A percentile compares a stretch with the other conserved stretches of the same genome.
Conservation (phyloP, 1,140 invertebrate species). For the Ceratitis capitata region DNA sequence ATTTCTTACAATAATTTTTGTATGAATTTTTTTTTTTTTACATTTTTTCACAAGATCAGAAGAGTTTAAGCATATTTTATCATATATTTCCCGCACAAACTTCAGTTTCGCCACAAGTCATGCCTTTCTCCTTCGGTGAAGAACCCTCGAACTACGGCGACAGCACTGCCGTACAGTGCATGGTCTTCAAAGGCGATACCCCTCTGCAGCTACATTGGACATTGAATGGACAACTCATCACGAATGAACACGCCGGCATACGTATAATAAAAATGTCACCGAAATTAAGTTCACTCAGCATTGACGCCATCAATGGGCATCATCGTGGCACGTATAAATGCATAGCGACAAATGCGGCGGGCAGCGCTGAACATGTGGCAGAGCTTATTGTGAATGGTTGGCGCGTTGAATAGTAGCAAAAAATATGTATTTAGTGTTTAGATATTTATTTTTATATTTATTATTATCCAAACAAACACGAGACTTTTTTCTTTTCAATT, state of each 20-base stretch:
- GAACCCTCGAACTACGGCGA: slow-evolving; percentile 76
- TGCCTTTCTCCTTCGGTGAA: slow-evolving; percentile 78
- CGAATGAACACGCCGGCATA: slow-evolving; percentile 65
- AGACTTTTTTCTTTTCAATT: not conserved
- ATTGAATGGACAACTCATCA: slow-evolving; percentile 71
- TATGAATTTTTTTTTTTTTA: too few relatives aligned
- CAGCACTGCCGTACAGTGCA: slow-evolving; percentile 73
- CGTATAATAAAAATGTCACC: slow-evolving; percentile 69
- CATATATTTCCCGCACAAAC: not conserved
- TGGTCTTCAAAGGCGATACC: slow-evolving; percentile 78
- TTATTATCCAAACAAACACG: not conserved
- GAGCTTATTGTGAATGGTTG: slow-evolving; percentile 74
- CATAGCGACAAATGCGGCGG: slow-evolving; percentile 73
- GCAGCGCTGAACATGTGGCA: slow-evolving; percentile 72
- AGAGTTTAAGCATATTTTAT: not conserved
- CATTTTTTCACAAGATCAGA: too few relatives aligned
- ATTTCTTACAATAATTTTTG: too few relatives aligned
- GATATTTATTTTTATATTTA: not conserved
- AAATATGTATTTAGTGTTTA: not conserved
- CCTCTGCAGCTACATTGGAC: slow-evolving; percentile 80
- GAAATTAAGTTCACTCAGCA: slow-evolving; percentile 75
- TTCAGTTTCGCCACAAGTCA: slow-evolving; percentile 73
- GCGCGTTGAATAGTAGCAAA: slow-evolving; percentile 44
- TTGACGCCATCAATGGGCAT: slow-evolving; percentile 74
- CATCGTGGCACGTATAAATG: slow-evolving; percentile 81